Conservation (phyloP, 92 coral and sea anemone genomes). For the Pocillopora grandis region DNA sequence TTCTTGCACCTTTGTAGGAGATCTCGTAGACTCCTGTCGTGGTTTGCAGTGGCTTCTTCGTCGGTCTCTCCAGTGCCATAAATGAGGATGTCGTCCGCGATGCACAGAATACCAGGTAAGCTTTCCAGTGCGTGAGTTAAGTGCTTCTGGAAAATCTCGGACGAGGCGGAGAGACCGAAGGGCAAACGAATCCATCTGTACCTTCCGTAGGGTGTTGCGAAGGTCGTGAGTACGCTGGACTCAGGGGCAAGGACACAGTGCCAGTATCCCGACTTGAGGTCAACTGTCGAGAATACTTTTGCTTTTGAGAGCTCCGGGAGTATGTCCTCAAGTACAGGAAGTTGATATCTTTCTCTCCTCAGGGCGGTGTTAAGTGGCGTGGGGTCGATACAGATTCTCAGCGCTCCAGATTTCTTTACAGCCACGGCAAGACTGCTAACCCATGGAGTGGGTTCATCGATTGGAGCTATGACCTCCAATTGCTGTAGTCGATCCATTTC, state of each 20-base stretch:
- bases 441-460: slow-evolving; percentile 25
- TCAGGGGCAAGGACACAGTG: slow-evolving; percentile 17
- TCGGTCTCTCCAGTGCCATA: slow-evolving; percentile 4
- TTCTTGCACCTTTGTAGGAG: background rate
- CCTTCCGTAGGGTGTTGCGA: slow-evolving; percentile 11
- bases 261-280: slow-evolving; percentile 38
- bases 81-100: slow-evolving; percentile 22
- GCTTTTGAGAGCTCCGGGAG: slow-evolving; percentile 42
- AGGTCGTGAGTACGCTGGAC: slow-evolving; percentile 20
- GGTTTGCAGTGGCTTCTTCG: slow-evolving; percentile 18
- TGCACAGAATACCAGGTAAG: background rate
- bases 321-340: slow-evolving; percentile 23
- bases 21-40: slow-evolving; percentile 1
- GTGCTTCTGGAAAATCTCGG: slow-evolving; percentile 11
- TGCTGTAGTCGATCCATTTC: slow-evolving; percentile 37
- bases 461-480: slow-evolving; percentile 31
- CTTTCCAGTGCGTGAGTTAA: slow-evolving; percentile 2
- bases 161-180: slow-evolving; percentile 12
- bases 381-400: slow-evolving; percentile 36
- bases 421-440: slow-evolving; percentile 22
- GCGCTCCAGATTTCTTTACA: slow-evolving; percentile 11
- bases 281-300: slow-evolving; percentile 32
- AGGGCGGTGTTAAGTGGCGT: slow-evolving; percentile 21
- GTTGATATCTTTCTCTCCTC: slow-evolving; percentile 33
- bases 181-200: slow-evolving; percentile 27